phyloP scores from a whole-genome alignment of 1,140 invertebrate genomes.

The Thereuonema tuberculata region DNA sequence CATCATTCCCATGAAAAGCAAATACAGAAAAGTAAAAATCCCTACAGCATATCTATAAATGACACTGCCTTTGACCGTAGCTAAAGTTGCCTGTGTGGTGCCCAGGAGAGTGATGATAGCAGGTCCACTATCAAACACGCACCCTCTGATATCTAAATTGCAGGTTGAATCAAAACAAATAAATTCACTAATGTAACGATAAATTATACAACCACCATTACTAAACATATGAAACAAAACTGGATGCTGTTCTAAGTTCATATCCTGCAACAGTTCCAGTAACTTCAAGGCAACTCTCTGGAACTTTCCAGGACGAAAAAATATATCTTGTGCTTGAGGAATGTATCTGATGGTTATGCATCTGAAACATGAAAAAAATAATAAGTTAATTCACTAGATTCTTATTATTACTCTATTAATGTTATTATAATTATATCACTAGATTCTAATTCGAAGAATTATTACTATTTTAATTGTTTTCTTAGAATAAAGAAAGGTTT shows the following conservation, averaged over 20 bases:
- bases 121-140: slow-evolving; percentile 60
- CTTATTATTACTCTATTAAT: no score
- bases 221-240: slow-evolving; percentile 66
- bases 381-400: no score
- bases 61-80: slow-evolving; percentile 30
- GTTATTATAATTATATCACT: no score
- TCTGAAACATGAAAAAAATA: slow-evolving; percentile 32
- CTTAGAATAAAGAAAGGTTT: no score
- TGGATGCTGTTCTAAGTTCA: slow-evolving; percentile 51
- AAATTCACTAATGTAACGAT: slow-evolving; percentile 47
- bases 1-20: slow-evolving; percentile 19
- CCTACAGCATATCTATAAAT: slow-evolving; percentile 18
- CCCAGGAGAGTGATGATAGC: slow-evolving; percentile 43
- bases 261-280: slow-evolving; percentile 44
- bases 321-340: slow-evolving; percentile 48
- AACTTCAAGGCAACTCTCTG: slow-evolving; percentile 46
- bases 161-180: slow-evolving; percentile 27
- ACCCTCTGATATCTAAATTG: slow-evolving; percentile 45
- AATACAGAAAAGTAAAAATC: slow-evolving; percentile 18
- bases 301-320: slow-evolving; percentile 46
- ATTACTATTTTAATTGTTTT: no score
- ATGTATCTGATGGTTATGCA: slow-evolving; percentile 59
- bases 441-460: no score
- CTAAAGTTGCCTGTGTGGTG: slow-evolving; percentile 43
- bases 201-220: slow-evolving; percentile 56